phyloP scores from a whole-genome alignment of 2,888 invertebrate genomes.

The Drosophila percnosoma region DNA sequence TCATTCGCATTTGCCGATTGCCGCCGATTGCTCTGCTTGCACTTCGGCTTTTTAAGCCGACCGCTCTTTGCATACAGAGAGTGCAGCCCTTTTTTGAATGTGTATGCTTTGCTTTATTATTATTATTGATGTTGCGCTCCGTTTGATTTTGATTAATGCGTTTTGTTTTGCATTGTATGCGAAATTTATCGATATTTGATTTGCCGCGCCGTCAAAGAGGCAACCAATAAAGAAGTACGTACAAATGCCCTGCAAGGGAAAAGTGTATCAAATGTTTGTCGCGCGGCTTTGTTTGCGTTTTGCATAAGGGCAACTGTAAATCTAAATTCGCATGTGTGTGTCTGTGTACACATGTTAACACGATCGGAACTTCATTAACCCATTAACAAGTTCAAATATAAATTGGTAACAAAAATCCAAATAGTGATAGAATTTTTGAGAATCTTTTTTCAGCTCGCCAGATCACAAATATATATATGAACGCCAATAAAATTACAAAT shows the following conservation, averaged over 20 bases:
- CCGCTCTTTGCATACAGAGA: slow-evolving; percentile 53
- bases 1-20: slow-evolving; percentile 21
- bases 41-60: slow-evolving; percentile 34
- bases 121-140: slow-evolving; percentile 38
- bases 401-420: not conserved
- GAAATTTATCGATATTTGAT: slow-evolving; percentile 77
- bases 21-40: slow-evolving; percentile 40
- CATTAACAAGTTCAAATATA: slow-evolving; percentile 6
- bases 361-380: slow-evolving; percentile 48
- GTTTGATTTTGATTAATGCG: slow-evolving; percentile 69
- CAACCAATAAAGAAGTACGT: slow-evolving; percentile 13
- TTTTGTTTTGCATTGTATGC: slow-evolving; percentile 66
- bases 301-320: slow-evolving; percentile 60
- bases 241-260: slow-evolving; percentile 11
- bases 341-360: slow-evolving; percentile 36
- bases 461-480: not conserved
- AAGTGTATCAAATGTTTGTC: slow-evolving; percentile 76
- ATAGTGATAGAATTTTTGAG: not conserved
- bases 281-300: slow-evolving; percentile 78
- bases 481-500: not conserved
- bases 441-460: not conserved
- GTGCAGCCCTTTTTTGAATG: slow-evolving; percentile 48
- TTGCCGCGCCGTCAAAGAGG: slow-evolving; percentile 58
- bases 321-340: not conserved
- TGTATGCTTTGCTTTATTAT: slow-evolving; percentile 15